Percentiles rank a stretch among this genome's conserved stretches.
phyloP scores from a whole-genome alignment of 2,888 invertebrate species.

The Aspidapion aeneum region DNA sequence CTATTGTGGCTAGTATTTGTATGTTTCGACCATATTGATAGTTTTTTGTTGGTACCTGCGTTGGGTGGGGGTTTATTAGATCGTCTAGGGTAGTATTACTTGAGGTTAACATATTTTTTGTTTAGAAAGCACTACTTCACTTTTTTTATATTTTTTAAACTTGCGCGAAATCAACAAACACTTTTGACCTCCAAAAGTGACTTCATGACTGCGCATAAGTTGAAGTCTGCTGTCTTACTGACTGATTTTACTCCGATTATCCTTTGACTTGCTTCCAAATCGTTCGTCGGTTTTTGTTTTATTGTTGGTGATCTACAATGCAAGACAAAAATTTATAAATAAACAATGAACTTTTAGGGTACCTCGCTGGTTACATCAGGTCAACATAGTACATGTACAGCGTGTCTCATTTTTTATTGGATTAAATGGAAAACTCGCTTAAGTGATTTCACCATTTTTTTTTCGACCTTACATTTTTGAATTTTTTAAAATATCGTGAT shows the following conservation, averaged over 20 bases:
- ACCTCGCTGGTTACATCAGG: no score
- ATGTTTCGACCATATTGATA: neutral
- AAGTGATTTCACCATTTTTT: no score
- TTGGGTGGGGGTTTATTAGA: neutral
- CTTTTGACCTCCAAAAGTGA: neutral
- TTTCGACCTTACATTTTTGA: no score
- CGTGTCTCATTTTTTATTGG: no score
- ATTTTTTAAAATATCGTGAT: no score
- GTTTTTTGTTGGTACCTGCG: neutral
- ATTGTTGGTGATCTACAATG: neutral
- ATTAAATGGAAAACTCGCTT: no score
- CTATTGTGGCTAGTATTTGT: conserved; percentile 23
- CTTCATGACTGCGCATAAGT: neutral
- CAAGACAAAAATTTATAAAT: neutral
- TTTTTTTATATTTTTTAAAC: no score
- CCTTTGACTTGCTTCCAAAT: neutral
- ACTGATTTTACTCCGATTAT: neutral
- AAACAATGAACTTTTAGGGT: no score
- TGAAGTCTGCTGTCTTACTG: neutral
- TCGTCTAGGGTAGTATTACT: neutral
- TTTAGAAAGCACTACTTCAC: neutral
- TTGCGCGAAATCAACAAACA: neutral
- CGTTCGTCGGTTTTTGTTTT: no score
- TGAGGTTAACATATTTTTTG: neutral
- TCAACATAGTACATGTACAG: no score